A percentile compares a stretch with the other conserved stretches of the same genome.
These are phyloP conservation scores for Lucilia sericata DNA, from an alignment of 1,140 invertebrate genomes.

Conservation along the genomic window DNA sequence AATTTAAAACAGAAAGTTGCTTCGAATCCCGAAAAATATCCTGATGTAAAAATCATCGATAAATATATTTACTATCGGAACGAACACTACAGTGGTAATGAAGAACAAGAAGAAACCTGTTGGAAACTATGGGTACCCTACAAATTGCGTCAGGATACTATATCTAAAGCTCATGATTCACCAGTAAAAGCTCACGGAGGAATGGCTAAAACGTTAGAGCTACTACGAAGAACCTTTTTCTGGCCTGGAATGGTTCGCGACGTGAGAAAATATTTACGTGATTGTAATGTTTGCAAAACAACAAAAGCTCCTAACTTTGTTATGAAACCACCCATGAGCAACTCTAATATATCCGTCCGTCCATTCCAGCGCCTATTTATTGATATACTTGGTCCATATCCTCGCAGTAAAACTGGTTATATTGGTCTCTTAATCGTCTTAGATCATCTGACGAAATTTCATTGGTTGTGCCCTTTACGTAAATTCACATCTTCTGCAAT, in stretches of 20 bases:
- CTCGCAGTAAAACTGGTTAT: constrained; percentile 37
- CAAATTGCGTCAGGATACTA: background rate
- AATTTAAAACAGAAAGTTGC: constrained; percentile 5
- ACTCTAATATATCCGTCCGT: background rate
- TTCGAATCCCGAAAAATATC: background rate
- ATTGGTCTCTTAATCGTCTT: constrained; percentile 45
- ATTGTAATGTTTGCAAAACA: constrained; percentile 45
- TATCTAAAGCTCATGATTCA: constrained; percentile 42
- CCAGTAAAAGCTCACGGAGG: background rate
- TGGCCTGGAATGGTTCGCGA: constrained; percentile 46
- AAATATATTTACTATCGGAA: constrained; percentile 23
- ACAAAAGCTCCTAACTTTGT: constrained; percentile 45
- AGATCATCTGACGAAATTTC: background rate
- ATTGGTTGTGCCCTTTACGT: background rate
- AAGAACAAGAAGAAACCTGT: constrained; percentile 1
- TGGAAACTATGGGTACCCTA: constrained; percentile 47
- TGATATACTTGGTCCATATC: constrained; percentile 47
- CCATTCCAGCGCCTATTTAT: constrained; percentile 48
- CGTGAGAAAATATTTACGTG: constrained; percentile 38
- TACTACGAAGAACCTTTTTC: constrained; percentile 38
- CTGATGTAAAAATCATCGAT: background rate
- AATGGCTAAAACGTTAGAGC: constrained; percentile 46
- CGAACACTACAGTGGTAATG: background rate
- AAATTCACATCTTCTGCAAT: background rate
- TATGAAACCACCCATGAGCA: constrained; percentile 46